phyloP scores from a whole-genome alignment of 2,797 vertebrate species.

The Thunnus albacares region DNA sequence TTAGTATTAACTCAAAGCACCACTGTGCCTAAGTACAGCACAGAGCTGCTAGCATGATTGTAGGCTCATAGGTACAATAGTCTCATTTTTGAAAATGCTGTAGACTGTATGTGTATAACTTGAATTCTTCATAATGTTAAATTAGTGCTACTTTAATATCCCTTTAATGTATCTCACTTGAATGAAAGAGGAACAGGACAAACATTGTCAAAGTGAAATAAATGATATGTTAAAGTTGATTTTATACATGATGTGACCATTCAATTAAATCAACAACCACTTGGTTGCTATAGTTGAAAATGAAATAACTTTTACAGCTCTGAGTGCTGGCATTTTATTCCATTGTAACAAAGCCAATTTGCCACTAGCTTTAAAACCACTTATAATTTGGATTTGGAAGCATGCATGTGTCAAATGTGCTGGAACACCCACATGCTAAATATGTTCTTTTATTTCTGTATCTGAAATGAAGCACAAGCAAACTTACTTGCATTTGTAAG shows the following conservation, averaged over 20 bases:
- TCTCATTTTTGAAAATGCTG: too few relatives aligned
- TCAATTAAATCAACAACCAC: constrained; percentile 14
- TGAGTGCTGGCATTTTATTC: not conserved
- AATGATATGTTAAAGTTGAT: not conserved
- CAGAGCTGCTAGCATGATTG: too few relatives aligned
- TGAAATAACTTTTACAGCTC: not conserved
- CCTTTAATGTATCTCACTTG: not conserved
- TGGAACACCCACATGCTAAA: constrained; percentile 26
- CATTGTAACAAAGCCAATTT: constrained; percentile 23
- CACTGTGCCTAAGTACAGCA: too few relatives aligned
- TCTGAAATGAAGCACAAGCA: constrained; percentile 2
- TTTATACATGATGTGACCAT: not conserved
- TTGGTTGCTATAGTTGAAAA: constrained; percentile 14
- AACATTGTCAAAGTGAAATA: not conserved
- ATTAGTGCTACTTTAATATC: not conserved
- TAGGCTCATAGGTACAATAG: too few relatives aligned
- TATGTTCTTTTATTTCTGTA: constrained; percentile 23
- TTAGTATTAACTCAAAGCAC: too few relatives aligned
- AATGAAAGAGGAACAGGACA: not conserved
- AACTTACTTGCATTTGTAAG: constrained; percentile 13
- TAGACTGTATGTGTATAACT: too few relatives aligned
- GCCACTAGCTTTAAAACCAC: constrained; percentile 17
- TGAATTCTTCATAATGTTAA: not conserved
- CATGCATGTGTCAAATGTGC: constrained; percentile 16
- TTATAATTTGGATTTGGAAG: constrained; percentile 35